A percentile compares a stretch with the other conserved stretches of the same genome.
phyloP scores from a whole-genome alignment of 53 echinoderm and acorn worm species.

The Actinopyga echinites region DNA sequence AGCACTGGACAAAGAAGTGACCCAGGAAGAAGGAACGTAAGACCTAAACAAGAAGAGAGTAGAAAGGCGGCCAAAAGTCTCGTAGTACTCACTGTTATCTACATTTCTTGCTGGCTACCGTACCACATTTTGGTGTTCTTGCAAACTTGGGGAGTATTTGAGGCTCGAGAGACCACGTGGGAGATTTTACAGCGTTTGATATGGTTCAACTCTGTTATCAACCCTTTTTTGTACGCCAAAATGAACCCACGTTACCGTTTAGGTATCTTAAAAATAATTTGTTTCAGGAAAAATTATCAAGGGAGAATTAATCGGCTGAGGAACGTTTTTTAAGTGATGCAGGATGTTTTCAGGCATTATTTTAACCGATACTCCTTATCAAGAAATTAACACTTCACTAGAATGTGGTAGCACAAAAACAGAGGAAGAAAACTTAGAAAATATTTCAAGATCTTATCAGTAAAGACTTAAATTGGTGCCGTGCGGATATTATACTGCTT shows the following conservation, averaged over 20 bases:
- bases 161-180: constrained; percentile 16
- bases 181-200: constrained; percentile 58
- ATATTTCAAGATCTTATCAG: no score
- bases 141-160: background rate
- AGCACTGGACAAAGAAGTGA: no score
- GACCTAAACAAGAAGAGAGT: no score
- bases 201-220: constrained; percentile 77
- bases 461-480: no score
- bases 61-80: constrained; percentile 53
- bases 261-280: constrained; percentile 52
- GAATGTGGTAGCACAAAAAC: no score
- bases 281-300: constrained; percentile 24
- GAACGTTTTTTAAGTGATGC: background rate
- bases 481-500: no score
- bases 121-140: constrained; percentile 41
- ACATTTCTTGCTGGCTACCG: constrained; percentile 54
- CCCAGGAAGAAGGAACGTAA: no score
- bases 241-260: constrained; percentile 50
- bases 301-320: background rate
- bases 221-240: constrained; percentile 75
- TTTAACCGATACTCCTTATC: no score
- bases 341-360: no score
- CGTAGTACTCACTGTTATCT: constrained; percentile 56
- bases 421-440: no score
- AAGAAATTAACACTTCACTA: no score